Conservation (phyloP, 2,888 invertebrate species). For the Molorchus minor region DNA sequence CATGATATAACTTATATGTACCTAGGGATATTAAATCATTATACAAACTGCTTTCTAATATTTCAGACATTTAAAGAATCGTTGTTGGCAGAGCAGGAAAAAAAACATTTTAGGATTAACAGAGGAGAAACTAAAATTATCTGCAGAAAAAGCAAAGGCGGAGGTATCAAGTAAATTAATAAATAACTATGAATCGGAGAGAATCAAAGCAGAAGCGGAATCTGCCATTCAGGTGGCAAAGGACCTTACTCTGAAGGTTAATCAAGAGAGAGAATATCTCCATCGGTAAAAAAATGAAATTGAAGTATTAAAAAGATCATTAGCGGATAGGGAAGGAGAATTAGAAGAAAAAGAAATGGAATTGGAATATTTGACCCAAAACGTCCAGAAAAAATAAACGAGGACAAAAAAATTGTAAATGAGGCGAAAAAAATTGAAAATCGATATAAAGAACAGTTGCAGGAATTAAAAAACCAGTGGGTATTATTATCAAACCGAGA, state of each 20-base stretch:
- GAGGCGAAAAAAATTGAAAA: constrained; percentile 61
- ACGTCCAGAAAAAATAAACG: constrained; percentile 65
- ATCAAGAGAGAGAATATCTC: constrained; percentile 56
- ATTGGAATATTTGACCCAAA: constrained; percentile 51
- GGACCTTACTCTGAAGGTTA: constrained; percentile 58
- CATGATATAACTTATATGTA: too few species aligned
- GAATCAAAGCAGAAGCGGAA: constrained; percentile 59
- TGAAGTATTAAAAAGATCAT: constrained; percentile 53
- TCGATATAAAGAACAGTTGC: constrained; percentile 67
- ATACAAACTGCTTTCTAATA: too few species aligned
- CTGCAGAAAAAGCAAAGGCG: constrained; percentile 57
- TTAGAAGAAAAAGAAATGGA: constrained; percentile 55
- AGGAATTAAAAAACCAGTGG: constrained; percentile 68
- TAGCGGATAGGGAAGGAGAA: constrained; percentile 52
- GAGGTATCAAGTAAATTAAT: constrained; percentile 57
- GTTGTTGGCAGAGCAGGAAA: constrained; percentile 69
- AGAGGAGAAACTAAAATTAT: constrained; percentile 67
- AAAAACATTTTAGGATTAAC: constrained; percentile 67
- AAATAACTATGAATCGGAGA: constrained; percentile 56
- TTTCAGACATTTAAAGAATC: constrained; percentile 68
- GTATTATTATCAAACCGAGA: constrained; percentile 67
- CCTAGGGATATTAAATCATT: too few species aligned
- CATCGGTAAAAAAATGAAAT: constrained; percentile 55
- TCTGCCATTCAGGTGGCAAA: constrained; percentile 60
- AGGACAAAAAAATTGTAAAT: constrained; percentile 65